Conservation (phyloP, 2,888 invertebrate genomes). For the Amphipoea oculea region DNA sequence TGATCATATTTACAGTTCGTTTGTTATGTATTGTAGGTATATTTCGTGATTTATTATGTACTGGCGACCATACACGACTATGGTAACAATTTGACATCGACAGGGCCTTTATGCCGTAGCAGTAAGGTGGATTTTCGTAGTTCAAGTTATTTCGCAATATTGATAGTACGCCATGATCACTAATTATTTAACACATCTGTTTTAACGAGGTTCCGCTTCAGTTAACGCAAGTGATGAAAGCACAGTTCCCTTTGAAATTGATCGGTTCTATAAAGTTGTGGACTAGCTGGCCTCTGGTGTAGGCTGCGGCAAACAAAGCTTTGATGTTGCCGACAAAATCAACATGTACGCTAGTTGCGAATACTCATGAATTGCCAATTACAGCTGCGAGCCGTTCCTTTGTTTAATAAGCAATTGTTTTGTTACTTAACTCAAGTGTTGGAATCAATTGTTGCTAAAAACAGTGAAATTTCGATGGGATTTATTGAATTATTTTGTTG, state of each 20-base stretch:
- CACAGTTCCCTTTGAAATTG: constrained; percentile 57
- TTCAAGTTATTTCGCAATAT: not conserved
- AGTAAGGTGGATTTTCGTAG: not conserved
- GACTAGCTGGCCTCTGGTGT: constrained; percentile 44
- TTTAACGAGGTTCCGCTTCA: constrained; percentile 14
- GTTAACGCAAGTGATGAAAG: constrained; percentile 46
- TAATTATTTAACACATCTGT: constrained; percentile 13
- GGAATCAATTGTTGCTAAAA: constrained; percentile 54
- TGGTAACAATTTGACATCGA: not conserved
- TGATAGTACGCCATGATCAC: not conserved
- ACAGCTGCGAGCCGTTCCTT: constrained; percentile 47
- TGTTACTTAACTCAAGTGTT: constrained; percentile 41
- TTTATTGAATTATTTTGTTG: constrained; percentile 39
- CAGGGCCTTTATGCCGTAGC: not conserved
- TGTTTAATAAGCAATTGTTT: constrained; percentile 58
- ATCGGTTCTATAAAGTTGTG: constrained; percentile 59
- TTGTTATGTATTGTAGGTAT: no score
- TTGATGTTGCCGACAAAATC: constrained; percentile 62
- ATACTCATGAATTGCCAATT: constrained; percentile 65
- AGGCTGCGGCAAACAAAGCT: constrained; percentile 57
- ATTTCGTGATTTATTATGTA: not conserved
- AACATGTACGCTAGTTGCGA: constrained; percentile 53
- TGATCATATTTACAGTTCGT: not conserved
- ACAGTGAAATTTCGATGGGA: constrained; percentile 21
- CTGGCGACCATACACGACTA: no score